Evolutionary conservation across 2,888 invertebrate genomes (phyloP).

Genomic region (Ptychoptera contaminata): DNA sequence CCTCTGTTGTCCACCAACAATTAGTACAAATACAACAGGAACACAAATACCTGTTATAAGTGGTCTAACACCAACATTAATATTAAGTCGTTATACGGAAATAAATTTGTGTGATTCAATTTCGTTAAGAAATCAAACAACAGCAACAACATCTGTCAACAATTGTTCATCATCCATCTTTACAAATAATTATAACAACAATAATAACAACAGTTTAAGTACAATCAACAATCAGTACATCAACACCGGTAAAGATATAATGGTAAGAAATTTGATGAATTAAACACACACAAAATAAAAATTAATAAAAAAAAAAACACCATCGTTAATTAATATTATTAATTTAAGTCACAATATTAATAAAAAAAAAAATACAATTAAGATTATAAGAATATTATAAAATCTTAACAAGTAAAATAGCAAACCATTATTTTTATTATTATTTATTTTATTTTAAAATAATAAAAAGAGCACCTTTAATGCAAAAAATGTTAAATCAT

Average conservation of each 20-base stretch:
- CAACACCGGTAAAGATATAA: slow-evolving; percentile 12
- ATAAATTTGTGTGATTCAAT: slow-evolving; percentile 17
- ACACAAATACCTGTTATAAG: slow-evolving; percentile 9
- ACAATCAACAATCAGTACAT: slow-evolving; percentile 2
- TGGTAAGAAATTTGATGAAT: slow-evolving; percentile 10
- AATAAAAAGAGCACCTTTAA: too few relatives aligned
- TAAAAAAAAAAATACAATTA: too few relatives aligned
- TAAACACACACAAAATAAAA: too few relatives aligned
- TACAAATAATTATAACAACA: slow-evolving; percentile 1
- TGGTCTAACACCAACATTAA: slow-evolving; percentile 15
- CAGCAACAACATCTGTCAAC: background rate
- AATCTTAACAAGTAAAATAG: too few relatives aligned
- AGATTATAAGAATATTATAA: too few relatives aligned
- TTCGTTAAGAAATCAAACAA: slow-evolving; percentile 15
- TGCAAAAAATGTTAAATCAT: too few relatives aligned
- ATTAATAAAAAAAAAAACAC: too few relatives aligned
- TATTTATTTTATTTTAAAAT: too few relatives aligned
- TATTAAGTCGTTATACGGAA: slow-evolving; percentile 18
- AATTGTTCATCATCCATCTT: slow-evolving; percentile 1
- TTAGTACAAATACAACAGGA: slow-evolving; percentile 5
- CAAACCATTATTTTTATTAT: too few relatives aligned
- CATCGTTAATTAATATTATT: too few relatives aligned
- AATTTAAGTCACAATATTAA: too few relatives aligned
- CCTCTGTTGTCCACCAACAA: slow-evolving; percentile 14
- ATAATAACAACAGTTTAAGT: background rate